Conservation (phyloP, 2,797 vertebrate species). For the Pseudocheirus occidentalis region DNA sequence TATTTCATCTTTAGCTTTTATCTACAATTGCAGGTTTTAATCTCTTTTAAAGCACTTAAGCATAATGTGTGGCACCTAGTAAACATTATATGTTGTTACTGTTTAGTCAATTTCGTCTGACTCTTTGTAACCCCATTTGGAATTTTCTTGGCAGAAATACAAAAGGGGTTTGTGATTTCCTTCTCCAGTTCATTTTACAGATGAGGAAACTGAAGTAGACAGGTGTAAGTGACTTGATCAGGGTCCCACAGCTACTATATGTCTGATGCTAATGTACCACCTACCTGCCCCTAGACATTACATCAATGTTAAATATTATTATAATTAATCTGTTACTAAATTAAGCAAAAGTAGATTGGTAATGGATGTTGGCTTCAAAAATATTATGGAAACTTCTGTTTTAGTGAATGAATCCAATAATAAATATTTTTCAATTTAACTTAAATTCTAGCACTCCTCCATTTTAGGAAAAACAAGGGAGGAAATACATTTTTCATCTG, state of each 20-base stretch:
- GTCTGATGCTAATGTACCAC: background rate
- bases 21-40: slow-evolving; percentile 50
- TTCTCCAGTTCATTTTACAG: background rate
- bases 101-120: background rate
- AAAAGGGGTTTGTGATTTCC: background rate
- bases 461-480: background rate
- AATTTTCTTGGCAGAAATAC: background rate
- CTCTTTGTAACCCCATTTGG: background rate
- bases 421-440: slow-evolving; percentile 57
- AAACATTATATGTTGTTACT: no score
- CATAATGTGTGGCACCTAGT: background rate
- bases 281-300: background rate
- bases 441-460: background rate
- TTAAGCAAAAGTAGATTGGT: slow-evolving; percentile 60
- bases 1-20: slow-evolving; percentile 53
- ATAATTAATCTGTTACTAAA: slow-evolving; percentile 47
- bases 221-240: background rate
- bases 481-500: no score
- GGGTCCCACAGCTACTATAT: background rate
- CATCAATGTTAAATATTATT: background rate
- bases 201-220: background rate
- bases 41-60: background rate
- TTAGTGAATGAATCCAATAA: slow-evolving; percentile 42
- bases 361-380: slow-evolving; percentile 63
- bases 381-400: slow-evolving; percentile 18